These are phyloP conservation scores for Agriopis aurantiaria DNA, from an alignment of 2,888 invertebrate species.

Conservation along the genomic window DNA sequence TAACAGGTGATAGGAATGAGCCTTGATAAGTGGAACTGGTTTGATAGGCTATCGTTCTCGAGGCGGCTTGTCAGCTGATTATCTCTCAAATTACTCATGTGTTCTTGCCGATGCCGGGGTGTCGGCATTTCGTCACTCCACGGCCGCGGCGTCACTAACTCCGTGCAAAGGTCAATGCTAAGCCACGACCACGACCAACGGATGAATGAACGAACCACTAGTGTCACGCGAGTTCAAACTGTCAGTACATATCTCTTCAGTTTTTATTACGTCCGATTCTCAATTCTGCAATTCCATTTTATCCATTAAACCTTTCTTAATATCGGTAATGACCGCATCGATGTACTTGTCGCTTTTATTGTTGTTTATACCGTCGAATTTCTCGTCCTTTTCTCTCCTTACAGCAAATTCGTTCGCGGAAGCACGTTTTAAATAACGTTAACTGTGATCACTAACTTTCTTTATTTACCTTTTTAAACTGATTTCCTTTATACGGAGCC, in stretches of 20 bases:
- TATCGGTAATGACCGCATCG: slow-evolving; percentile 13
- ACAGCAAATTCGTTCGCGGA: not conserved
- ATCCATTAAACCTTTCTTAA: slow-evolving; percentile 22
- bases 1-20: slow-evolving; percentile 12
- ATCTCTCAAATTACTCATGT: slow-evolving; percentile 44
- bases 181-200: slow-evolving; percentile 26
- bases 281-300: slow-evolving; percentile 6
- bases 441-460: slow-evolving; percentile 18
- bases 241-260: slow-evolving; percentile 25
- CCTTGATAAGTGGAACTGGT: slow-evolving; percentile 26
- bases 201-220: slow-evolving; percentile 41
- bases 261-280: slow-evolving; percentile 24
- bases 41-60: slow-evolving; percentile 40
- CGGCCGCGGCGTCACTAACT: slow-evolving; percentile 35
- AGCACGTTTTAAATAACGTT: slow-evolving; percentile 10
- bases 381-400: slow-evolving; percentile 16
- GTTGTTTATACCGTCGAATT: slow-evolving; percentile 28
- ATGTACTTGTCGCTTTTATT: slow-evolving; percentile 32
- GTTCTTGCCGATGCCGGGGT: slow-evolving; percentile 37
- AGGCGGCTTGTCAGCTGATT: slow-evolving; percentile 35
- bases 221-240: slow-evolving; percentile 42
- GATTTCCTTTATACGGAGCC: slow-evolving; percentile 27
- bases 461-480: slow-evolving; percentile 16
- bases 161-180: slow-evolving; percentile 44
- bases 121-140: slow-evolving; percentile 40